phyloP scores from a whole-genome alignment of 2,797 vertebrate species.

The Muscicapa comitata region DNA sequence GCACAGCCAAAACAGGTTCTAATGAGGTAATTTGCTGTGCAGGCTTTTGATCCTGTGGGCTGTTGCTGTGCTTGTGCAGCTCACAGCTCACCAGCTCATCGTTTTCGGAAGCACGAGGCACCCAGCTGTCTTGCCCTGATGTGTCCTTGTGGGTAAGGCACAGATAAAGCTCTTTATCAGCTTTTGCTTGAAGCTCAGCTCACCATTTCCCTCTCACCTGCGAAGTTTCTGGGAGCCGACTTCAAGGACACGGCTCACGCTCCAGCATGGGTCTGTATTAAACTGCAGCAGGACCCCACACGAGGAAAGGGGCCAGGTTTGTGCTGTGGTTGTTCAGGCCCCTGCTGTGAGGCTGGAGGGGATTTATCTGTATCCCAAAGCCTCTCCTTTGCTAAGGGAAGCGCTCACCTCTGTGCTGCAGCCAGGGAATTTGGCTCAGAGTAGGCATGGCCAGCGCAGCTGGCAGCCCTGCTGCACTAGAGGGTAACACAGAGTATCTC shows the following conservation, averaged over 20 bases:
- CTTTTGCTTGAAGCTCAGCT: neutral
- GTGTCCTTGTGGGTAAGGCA: neutral
- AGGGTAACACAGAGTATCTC: accelerated
- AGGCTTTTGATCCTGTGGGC: conserved; percentile 21
- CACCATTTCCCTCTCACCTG: neutral
- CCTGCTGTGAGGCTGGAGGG: neutral
- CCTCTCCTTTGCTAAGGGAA: neutral
- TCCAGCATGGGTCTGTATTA: neutral
- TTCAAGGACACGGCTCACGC: neutral
- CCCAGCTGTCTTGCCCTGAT: neutral
- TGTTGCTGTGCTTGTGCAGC: neutral
- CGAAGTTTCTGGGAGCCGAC: neutral
- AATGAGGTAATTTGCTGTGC: neutral
- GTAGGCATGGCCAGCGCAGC: accelerated
- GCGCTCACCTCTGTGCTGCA: neutral
- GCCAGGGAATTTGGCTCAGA: neutral
- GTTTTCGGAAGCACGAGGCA: neutral
- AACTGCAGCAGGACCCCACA: neutral
- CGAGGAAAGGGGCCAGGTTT: accelerated
- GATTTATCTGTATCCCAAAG: neutral
- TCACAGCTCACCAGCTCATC: neutral
- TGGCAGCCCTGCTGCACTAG: neutral
- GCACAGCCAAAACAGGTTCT: neutral
- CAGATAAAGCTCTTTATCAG: neutral
- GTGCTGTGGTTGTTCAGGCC: neutral